Conservation (phyloP, 1,140 invertebrate species). For the Bacillus rossius region DNA sequence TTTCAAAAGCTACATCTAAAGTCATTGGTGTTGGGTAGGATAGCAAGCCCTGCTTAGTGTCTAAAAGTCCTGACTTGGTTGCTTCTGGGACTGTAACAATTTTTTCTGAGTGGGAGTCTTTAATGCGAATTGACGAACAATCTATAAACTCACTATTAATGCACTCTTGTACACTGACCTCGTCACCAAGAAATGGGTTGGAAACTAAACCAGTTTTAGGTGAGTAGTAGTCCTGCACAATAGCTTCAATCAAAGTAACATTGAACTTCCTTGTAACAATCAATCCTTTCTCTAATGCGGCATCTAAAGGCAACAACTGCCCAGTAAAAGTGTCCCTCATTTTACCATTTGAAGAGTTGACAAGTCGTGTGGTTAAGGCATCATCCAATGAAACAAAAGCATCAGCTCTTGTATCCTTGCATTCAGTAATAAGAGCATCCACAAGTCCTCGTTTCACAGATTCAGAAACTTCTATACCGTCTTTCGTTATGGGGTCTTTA, state of each 20-base stretch:
- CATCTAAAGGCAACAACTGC: conserved; percentile 57
- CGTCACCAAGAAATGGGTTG: conserved; percentile 71
- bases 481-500: conserved; percentile 61
- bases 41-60: conserved; percentile 61
- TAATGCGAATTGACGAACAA: conserved; percentile 59
- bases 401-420: conserved; percentile 66
- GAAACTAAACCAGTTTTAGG: conserved; percentile 68
- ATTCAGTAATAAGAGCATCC: conserved; percentile 75
- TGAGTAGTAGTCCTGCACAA: conserved; percentile 74
- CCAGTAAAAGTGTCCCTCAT: conserved; percentile 61
- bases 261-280: conserved; percentile 64
- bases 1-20: conserved; percentile 69
- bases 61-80: conserved; percentile 59
- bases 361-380: conserved; percentile 58
- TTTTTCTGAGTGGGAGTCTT: conserved; percentile 62
- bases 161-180: conserved; percentile 64
- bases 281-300: conserved; percentile 60
- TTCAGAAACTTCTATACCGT: conserved; percentile 63
- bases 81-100: conserved; percentile 64
- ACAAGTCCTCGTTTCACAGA: conserved; percentile 73
- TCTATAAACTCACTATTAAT: conserved; percentile 67
- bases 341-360: conserved; percentile 61
- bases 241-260: conserved; percentile 64
- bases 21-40: conserved; percentile 58
- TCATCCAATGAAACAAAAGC: conserved; percentile 61